These are phyloP conservation scores for Anneissia japonica DNA, from an alignment of 35 echinoderm and acorn worm species.

Conservation along the genomic window DNA sequence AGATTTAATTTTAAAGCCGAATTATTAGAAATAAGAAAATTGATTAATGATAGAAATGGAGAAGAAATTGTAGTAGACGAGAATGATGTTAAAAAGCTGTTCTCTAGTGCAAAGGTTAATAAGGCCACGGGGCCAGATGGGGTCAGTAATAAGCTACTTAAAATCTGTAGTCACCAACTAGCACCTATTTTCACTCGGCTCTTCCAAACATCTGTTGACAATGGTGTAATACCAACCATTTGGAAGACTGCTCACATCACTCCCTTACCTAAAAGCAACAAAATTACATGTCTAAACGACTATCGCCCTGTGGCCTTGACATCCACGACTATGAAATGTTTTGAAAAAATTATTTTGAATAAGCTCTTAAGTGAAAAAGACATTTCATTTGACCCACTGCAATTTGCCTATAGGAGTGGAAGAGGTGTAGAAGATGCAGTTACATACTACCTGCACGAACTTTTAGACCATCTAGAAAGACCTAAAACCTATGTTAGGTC, in stretches of 20 bases:
- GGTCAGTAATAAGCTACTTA: too few relatives aligned
- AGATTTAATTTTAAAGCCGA: neutral
- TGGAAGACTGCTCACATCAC: constrained; percentile 24
- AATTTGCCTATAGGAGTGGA: constrained; percentile 15
- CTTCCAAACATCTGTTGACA: too few relatives aligned
- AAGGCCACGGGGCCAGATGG: too few relatives aligned
- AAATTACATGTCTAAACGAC: constrained; percentile 5
- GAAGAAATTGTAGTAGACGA: too few relatives aligned
- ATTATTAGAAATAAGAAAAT: too few relatives aligned
- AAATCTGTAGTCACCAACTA: too few relatives aligned
- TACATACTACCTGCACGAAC: neutral
- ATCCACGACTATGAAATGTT: constrained; percentile 18
- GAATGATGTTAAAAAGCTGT: too few relatives aligned
- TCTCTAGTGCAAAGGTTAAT: too few relatives aligned
- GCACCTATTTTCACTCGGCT: too few relatives aligned
- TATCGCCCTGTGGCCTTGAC: constrained; percentile 25
- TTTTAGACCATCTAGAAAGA: neutral
- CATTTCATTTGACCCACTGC: neutral
- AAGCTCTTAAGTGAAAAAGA: neutral
- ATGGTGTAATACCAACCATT: too few relatives aligned
- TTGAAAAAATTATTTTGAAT: constrained; percentile 8
- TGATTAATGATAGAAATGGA: too few relatives aligned
- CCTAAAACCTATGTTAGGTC: constrained; percentile 14
- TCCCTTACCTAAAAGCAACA: constrained; percentile 21
- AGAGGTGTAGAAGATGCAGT: constrained; percentile 34